Percentiles rank a stretch among this genome's conserved stretches.
Evolutionary conservation across 2,888 invertebrate species (phyloP).

Genomic region (Drosophila mettleri): DNA sequence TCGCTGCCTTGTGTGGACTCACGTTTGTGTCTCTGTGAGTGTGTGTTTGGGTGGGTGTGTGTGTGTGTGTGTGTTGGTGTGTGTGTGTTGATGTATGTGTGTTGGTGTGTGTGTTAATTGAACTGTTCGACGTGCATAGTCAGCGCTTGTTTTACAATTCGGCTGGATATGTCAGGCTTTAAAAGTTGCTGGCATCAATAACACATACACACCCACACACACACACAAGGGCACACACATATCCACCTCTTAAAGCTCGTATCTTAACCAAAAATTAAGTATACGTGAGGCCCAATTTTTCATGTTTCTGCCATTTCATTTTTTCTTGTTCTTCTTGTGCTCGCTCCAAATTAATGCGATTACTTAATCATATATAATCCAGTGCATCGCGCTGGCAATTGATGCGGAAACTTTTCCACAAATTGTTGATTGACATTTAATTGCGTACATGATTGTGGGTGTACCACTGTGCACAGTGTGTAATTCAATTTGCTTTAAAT

Average conservation of each 20-base stretch:
- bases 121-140: conserved; percentile 59
- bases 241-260: conserved; percentile 10
- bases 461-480: conserved; percentile 18
- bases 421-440: conserved; percentile 54
- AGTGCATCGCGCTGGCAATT: conserved; percentile 30
- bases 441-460: conserved; percentile 39
- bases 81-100: conserved; percentile 46
- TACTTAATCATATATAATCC: conserved; percentile 46
- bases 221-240: too few species aligned
- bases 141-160: conserved; percentile 64
- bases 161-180: conserved; percentile 33
- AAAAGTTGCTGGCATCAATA: conserved; percentile 26
- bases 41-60: not conserved
- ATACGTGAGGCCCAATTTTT: not conserved
- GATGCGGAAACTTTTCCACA: conserved; percentile 34
- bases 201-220: not conserved
- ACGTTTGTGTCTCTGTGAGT: conserved; percentile 3
- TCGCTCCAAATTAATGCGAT: conserved; percentile 25
- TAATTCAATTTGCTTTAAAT: conserved; percentile 29
- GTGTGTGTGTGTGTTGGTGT: conserved; percentile 13
- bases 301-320: not conserved
- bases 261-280: conserved; percentile 18
- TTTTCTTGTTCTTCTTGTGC: not conserved
- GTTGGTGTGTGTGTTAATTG: conserved; percentile 42
- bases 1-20: conserved; percentile 3